Evolutionary conservation across 2,888 invertebrate species (phyloP).

Genomic region (Heteromyza rotundicornis): DNA sequence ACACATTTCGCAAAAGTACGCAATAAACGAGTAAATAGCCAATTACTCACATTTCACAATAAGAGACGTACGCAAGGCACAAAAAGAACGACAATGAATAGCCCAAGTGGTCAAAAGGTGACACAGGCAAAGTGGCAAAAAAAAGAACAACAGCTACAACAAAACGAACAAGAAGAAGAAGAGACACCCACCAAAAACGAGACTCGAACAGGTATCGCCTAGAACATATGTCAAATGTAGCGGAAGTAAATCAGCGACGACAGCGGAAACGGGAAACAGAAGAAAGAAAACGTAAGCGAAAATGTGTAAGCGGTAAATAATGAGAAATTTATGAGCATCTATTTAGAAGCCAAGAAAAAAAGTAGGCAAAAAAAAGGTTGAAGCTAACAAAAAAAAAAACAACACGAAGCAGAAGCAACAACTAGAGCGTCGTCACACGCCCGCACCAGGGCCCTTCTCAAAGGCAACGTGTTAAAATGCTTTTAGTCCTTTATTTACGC

Average conservation of each 20-base stretch:
- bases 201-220: neutral
- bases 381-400: too few species aligned
- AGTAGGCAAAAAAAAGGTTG: too few species aligned
- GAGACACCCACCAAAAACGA: too few species aligned
- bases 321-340: conserved; percentile 2
- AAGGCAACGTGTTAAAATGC: neutral
- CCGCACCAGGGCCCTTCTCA: too few species aligned
- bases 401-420: too few species aligned
- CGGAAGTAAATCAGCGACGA: conserved; percentile 1
- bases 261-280: neutral
- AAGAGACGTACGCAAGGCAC: neutral
- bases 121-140: neutral
- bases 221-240: neutral
- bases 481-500: neutral
- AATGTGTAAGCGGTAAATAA: neutral
- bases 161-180: neutral
- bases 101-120: conserved; percentile 1
- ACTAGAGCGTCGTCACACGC: too few species aligned
- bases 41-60: neutral
- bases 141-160: neutral
- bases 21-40: neutral
- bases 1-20: neutral
- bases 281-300: neutral
- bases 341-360: neutral
- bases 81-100: neutral